These are phyloP conservation scores for Xyrichtys novacula DNA, from an alignment of 2,797 vertebrate species.

Conservation along the genomic window DNA sequence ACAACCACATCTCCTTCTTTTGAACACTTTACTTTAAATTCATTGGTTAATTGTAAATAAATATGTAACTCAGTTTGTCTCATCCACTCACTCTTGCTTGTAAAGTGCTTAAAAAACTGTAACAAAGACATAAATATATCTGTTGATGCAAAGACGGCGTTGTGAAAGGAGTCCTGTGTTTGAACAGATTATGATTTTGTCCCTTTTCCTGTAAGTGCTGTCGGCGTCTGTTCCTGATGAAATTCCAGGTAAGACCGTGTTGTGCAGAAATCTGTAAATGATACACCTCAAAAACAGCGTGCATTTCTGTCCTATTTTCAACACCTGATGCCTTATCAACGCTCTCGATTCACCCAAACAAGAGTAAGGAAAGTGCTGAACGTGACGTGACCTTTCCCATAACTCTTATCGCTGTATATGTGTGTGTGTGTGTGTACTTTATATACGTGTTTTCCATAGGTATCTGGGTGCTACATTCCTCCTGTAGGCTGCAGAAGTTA, in stretches of 20 bases:
- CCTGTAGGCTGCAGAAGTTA: not conserved
- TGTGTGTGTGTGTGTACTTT: slow-evolving; percentile 12
- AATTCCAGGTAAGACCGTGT: not conserved
- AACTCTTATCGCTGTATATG: not conserved
- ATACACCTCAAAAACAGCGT: not conserved
- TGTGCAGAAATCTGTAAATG: not conserved
- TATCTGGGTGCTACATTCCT: slow-evolving; percentile 1
- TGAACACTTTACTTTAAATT: too few relatives aligned
- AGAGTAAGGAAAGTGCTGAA: not conserved
- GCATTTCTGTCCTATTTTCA: not conserved
- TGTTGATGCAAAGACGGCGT: too few relatives aligned
- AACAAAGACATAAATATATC: too few relatives aligned
- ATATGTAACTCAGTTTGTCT: not conserved
- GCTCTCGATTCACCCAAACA: not conserved
- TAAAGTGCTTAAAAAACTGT: too few relatives aligned
- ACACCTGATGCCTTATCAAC: not conserved
- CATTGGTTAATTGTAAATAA: too few relatives aligned
- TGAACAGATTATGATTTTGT: too few relatives aligned
- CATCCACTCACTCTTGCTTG: too few relatives aligned
- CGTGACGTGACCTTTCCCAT: not conserved
- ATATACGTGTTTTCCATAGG: not conserved
- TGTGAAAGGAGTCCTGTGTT: not conserved
- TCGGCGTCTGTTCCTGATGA: not conserved
- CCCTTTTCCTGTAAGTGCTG: not conserved
- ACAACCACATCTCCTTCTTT: too few relatives aligned